Conservation (phyloP, 1,140 invertebrate genomes). For the Trichomalopsis sarcophagae region DNA sequence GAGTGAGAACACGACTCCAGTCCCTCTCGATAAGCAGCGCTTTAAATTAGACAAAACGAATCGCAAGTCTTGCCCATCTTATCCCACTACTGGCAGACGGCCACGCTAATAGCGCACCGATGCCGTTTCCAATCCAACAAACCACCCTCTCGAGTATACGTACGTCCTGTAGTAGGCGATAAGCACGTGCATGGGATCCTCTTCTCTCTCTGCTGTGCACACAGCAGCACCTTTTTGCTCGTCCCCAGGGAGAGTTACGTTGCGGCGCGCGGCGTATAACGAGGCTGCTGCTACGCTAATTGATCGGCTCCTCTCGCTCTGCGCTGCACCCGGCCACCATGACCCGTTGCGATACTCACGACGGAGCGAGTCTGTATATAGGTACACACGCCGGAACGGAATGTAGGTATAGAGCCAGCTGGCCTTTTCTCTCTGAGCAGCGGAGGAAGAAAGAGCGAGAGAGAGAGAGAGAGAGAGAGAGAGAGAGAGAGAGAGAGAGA, state of each 20-base stretch:
- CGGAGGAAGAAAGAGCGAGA: not conserved
- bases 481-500: not conserved
- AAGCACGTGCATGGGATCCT: not conserved
- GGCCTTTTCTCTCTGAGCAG: not conserved
- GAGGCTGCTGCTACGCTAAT: slow-evolving; percentile 61
- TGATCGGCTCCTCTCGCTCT: slow-evolving; percentile 58
- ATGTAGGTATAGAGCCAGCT: not conserved
- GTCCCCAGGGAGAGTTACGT: not conserved
- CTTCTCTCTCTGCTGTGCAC: not conserved
- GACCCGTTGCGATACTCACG: not conserved
- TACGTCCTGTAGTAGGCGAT: not conserved
- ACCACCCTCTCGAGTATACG: not conserved
- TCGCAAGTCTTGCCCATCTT: not conserved
- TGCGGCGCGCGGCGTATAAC: slow-evolving; percentile 55
- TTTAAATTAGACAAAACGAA: not conserved
- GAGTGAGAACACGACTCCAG: no score
- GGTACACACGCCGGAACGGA: not conserved
- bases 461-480: no score
- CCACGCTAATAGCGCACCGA: slow-evolving; percentile 14
- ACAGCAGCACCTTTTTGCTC: not conserved
- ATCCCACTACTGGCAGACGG: not conserved
- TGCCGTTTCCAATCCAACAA: slow-evolving; percentile 15
- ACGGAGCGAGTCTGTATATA: not conserved
- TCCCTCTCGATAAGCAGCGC: no score
- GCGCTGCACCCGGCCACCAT: slow-evolving; percentile 6